These are phyloP conservation scores for Caretta caretta DNA, from an alignment of 2,113 vertebrate genomes.

Conservation along the genomic window DNA sequence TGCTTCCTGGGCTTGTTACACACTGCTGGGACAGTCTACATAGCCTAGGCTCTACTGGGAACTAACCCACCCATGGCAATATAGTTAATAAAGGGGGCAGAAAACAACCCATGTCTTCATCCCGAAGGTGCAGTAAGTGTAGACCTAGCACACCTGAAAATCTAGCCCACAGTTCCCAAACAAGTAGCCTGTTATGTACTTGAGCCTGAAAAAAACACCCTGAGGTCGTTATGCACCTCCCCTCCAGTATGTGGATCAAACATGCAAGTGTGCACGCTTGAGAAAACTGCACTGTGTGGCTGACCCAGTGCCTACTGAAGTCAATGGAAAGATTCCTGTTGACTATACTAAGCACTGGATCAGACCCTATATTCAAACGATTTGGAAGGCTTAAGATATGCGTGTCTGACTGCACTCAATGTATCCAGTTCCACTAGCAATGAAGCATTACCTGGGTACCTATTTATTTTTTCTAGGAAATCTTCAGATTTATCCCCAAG, in stretches of 20 bases:
- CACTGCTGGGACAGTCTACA: too few species aligned
- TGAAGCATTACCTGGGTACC: background rate
- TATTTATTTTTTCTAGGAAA: background rate
- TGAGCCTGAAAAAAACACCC: background rate
- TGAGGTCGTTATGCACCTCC: background rate
- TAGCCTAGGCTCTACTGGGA: background rate
- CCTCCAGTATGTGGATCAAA: background rate
- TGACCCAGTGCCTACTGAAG: background rate
- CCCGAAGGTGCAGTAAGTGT: rapidly evolving
- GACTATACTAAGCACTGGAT: background rate
- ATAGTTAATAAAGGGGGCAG: background rate
- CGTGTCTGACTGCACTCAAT: background rate
- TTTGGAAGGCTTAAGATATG: rapidly evolving
- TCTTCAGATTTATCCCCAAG: background rate
- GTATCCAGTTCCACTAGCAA: rapidly evolving
- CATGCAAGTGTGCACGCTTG: too few species aligned
- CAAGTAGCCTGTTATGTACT: background rate
- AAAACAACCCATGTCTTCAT: background rate
- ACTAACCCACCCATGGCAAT: background rate
- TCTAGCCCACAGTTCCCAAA: background rate
- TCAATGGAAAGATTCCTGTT: background rate
- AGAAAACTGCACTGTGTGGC: rapidly evolving
- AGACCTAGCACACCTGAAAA: background rate
- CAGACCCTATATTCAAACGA: background rate
- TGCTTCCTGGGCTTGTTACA: too few species aligned